Base-by-base conservation (phyloP, 2,888 invertebrate genomes). In the Agrochola macilenta region DNA sequence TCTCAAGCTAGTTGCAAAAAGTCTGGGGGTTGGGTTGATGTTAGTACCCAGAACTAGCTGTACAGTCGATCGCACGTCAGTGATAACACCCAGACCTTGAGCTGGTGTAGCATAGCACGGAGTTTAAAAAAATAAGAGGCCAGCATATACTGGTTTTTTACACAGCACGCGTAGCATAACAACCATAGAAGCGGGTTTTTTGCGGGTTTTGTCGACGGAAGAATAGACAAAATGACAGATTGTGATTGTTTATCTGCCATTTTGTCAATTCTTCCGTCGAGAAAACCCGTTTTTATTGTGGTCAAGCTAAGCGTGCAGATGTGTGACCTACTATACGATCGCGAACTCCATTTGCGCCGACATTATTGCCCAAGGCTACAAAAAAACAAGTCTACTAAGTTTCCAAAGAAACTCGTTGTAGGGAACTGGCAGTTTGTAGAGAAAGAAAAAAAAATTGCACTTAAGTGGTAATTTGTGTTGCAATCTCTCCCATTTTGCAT, bases 321-420 rank as follows among this genome's bases (percentile, higher is more conserved):
- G 43, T 43, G 43, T 43, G 43, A 43, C 1, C 9, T 43, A 43
- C 9, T 9, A 14, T 3, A 30, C 30, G 39, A n/a, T 23, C 14
- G 14, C 4, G 14, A 63, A 63, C 63, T 35, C 20, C 30, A 20
- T 1, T 61, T 7, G 8, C 14, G 5, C 17, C n/a, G 12, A 39
- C 14, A 14, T 64, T n/a, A n/a, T 39, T 39, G 64, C 8, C 8
- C 14, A 39, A 64, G 1, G n/a, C 39, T 64, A n/a, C n/a, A 43
- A 65, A 43, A 39, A 70, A 79, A 61, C 20, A 78, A 61, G 49
- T 35, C 17, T 65, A 52, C 61, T 8, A 26, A 78, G 61, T 68
- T 57, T 61, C 7, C 17, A 63, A 57, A 68, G 35, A 61, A 66
- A 61, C 46, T 58, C n/a, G n/a, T n/a, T 78, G 14, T 14, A 30